Percentiles rank a stretch among this genome's conserved stretches.
These are phyloP conservation scores for Coluber constrictor DNA, from an alignment of 2,797 vertebrate genomes.

Conservation along the genomic window DNA sequence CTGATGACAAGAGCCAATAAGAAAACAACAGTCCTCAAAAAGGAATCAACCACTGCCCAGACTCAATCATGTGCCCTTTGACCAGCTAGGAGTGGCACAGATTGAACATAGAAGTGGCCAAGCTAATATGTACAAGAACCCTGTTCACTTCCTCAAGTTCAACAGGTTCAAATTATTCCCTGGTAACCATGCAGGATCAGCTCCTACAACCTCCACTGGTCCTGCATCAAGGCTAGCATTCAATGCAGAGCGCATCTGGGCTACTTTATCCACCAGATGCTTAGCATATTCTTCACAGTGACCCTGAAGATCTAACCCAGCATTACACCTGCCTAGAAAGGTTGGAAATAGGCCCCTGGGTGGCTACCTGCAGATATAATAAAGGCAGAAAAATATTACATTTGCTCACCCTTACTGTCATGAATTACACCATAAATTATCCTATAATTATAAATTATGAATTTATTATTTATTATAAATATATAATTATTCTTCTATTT, in stretches of 20 bases:
- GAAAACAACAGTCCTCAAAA: background rate
- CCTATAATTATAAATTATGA: background rate
- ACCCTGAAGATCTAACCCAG: background rate
- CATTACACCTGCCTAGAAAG: background rate
- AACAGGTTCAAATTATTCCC: background rate
- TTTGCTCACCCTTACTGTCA: background rate
- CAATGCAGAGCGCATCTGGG: background rate
- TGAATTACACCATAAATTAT: background rate
- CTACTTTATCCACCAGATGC: background rate
- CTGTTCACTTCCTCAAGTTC: background rate
- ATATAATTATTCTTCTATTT: too few species aligned
- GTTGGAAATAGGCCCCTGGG: background rate
- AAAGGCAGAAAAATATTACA: background rate
- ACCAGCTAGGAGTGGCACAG: background rate
- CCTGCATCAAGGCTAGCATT: background rate
- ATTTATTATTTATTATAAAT: too few species aligned
- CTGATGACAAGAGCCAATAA: background rate
- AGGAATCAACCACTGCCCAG: background rate
- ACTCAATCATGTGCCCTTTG: background rate
- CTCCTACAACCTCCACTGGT: background rate
- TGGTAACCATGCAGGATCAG: background rate
- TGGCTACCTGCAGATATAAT: background rate
- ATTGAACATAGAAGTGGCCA: background rate
- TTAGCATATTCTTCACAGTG: background rate
- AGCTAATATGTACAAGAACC: background rate